A percentile compares a stretch with the other conserved stretches of the same genome.
phyloP scores from a whole-genome alignment of 2,797 vertebrate species.

The Ataeniobius toweri region DNA sequence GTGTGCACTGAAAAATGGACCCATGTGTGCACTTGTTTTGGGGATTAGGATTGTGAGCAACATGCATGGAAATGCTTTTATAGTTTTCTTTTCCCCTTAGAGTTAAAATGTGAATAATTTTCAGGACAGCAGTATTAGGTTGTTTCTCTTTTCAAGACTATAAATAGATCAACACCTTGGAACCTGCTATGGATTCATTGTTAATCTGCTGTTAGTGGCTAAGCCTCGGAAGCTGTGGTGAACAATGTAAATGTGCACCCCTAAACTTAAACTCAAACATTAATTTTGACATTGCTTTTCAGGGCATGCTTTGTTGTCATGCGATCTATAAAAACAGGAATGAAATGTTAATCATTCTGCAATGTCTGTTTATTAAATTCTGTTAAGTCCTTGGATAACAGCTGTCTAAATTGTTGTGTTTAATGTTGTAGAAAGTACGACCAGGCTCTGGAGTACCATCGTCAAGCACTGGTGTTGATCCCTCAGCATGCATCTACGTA shows the following conservation, averaged over 20 bases:
- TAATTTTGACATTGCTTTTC: background rate
- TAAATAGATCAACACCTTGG: background rate
- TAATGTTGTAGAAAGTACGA: slow-evolving; percentile 88
- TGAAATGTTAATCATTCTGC: background rate
- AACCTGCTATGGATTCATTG: background rate
- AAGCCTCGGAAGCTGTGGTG: no score
- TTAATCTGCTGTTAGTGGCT: background rate
- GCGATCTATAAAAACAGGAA: background rate
- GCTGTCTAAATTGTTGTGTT: background rate
- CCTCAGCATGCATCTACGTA: slow-evolving; percentile 99
- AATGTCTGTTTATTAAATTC: background rate
- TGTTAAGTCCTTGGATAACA: background rate
- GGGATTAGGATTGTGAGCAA: background rate
- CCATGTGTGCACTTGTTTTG: background rate
- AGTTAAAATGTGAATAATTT: background rate
- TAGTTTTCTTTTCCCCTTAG: no score
- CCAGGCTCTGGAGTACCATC: slow-evolving; percentile 97
- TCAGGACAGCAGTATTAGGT: background rate
- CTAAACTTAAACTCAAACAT: background rate
- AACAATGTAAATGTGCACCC: no score
- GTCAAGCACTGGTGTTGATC: slow-evolving; percentile 95
- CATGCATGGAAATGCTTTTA: background rate
- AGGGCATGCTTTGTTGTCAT: background rate
- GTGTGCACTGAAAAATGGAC: background rate
- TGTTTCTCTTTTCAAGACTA: background rate